Conservation (phyloP, 2,888 invertebrate species). For the Chloroclystis v-ata region DNA sequence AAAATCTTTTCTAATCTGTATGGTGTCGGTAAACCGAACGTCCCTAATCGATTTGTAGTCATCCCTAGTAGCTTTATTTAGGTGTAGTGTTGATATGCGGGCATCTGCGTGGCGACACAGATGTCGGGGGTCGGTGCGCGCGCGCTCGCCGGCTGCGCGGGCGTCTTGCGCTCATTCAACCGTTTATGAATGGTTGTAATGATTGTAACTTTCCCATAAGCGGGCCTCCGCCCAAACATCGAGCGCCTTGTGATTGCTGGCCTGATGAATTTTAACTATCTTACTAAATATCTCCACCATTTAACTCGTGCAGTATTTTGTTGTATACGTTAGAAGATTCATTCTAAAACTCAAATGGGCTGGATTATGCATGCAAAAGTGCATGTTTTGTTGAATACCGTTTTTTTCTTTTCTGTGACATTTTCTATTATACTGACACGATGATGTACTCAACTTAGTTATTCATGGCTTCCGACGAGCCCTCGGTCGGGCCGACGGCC, state of each 20-base stretch:
- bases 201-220: slow-evolving; percentile 71
- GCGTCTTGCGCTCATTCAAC: slow-evolving; percentile 69
- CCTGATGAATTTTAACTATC: slow-evolving; percentile 19
- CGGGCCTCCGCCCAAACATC: slow-evolving; percentile 57
- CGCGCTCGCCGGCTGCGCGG: slow-evolving; percentile 47
- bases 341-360: no score
- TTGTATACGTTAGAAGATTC: no score
- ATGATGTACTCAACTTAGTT: slow-evolving; percentile 50
- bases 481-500: slow-evolving; percentile 27
- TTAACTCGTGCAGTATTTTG: no score
- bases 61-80: slow-evolving; percentile 24
- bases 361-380: no score
- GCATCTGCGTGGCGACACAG: slow-evolving; percentile 48
- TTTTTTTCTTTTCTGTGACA: no score
- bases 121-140: slow-evolving; percentile 52
- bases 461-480: slow-evolving; percentile 54
- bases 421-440: slow-evolving; percentile 35
- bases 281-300: slow-evolving; percentile 37
- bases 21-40: slow-evolving; percentile 12
- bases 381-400: not conserved
- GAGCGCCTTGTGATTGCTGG: slow-evolving; percentile 41
- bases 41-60: slow-evolving; percentile 19
- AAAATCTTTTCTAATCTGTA: slow-evolving; percentile 14
- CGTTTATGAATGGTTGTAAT: slow-evolving; percentile 72
- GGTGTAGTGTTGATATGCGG: slow-evolving; percentile 25